These are phyloP conservation scores for Elgaria multicarinata DNA, from an alignment of 2,113 vertebrate species.

Conservation along the genomic window DNA sequence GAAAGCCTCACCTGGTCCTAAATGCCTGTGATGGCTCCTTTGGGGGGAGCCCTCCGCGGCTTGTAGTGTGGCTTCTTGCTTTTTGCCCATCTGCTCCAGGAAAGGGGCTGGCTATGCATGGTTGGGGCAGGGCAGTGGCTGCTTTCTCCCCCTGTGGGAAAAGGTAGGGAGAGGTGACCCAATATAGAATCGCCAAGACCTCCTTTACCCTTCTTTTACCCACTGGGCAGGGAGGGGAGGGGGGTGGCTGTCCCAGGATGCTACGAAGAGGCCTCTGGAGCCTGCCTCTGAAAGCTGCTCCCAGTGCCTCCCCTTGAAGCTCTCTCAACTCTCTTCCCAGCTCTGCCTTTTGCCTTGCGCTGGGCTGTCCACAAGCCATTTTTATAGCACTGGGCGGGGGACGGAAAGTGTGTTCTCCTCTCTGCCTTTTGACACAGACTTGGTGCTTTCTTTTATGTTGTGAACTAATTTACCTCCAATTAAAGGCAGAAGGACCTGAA, in stretches of 20 bases:
- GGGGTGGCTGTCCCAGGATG: not conserved
- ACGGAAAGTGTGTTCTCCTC: not conserved
- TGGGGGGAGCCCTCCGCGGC: not conserved
- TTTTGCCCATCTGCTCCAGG: not conserved
- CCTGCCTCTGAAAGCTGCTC: not conserved
- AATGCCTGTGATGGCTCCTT: not conserved
- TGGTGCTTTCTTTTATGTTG: conserved; percentile 31
- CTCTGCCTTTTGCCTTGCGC: conserved; percentile 45
- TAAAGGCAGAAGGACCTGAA: conserved; percentile 74
- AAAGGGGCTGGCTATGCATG: not conserved
- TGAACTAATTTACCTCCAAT: conserved; percentile 68
- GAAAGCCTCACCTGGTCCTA: too few relatives aligned
- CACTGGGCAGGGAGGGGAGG: not conserved
- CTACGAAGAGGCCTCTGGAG: not conserved
- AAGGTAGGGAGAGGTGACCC: not conserved
- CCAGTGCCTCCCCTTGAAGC: not conserved
- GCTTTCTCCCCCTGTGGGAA: not conserved
- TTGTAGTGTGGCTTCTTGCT: not conserved
- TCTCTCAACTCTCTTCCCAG: not conserved
- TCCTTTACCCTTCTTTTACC: not conserved
- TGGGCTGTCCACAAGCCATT: conserved; percentile 15
- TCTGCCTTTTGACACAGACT: conserved; percentile 11
- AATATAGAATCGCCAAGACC: not conserved
- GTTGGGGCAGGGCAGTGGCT: not conserved
- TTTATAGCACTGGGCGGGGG: not conserved